Evolutionary conservation across 2,113 vertebrate genomes (phyloP), one percentile per base, ranked within the genome.

Genomic region (Urocynchramus pylzowi): DNA sequence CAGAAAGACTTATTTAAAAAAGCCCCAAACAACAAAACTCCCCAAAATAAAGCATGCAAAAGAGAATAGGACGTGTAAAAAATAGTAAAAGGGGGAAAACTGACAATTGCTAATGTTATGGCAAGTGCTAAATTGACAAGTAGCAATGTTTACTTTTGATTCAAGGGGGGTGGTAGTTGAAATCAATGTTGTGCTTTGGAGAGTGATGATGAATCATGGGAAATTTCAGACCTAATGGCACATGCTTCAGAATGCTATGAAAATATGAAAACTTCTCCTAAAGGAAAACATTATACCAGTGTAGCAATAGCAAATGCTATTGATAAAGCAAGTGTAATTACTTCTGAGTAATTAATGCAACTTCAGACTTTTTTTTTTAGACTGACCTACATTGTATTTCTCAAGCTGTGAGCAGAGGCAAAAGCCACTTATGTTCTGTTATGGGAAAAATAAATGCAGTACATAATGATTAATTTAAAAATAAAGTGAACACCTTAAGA

Each of bases 351-450:
- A 86, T 82, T 91, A 95, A 75, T 83, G 33, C 11, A 80, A 41
- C 39, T 87, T 89, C 30, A 78, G 53, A 45, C 14, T 31, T 54
- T 50, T 74, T 39, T 54, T 91, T 90, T 92, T 33, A n/a, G 39
- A 54, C 35, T 92, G 57, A 49, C 67, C 60, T 94, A 68, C n/a
- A 37, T 54, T 88, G n/a, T 63, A 45, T 79, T 91, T 81, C 22
- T 87, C 24, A 67, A 67, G 74, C 63, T 47, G 54, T 67, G 49
- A 90, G 54, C 20, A 37, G 41, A 92, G 50, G 28, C 31, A 93
- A 91, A 96, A 96, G 17, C 35, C 76, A 50, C 63, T 74, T 69
- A 42, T 41, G 35, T 94, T 77, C 76, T 84, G 31, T 84, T 83
- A 83, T 50, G 73, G 59, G 50, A 89, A 89, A 96, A 77, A 67